Evolutionary conservation across 2,888 invertebrate genomes (phyloP).

Genomic region (Phyllotreta striolata): DNA sequence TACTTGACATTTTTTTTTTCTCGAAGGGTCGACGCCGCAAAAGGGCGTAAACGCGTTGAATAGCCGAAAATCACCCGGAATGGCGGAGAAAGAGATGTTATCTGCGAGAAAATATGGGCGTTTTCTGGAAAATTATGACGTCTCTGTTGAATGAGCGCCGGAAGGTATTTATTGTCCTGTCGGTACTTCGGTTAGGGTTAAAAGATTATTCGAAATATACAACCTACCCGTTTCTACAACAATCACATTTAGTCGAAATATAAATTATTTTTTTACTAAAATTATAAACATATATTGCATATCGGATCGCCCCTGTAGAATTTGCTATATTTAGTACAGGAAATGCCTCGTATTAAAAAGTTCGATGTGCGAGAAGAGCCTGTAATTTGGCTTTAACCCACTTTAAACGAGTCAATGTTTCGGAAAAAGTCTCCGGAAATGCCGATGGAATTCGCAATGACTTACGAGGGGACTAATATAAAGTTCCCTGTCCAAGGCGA

Average conservation of each 20-base stretch:
- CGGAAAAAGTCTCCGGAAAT: no score
- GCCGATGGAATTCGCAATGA: no score
- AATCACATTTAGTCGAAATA: no score
- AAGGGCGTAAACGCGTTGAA: slow-evolving; percentile 26
- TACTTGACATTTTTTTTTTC: slow-evolving; percentile 46
- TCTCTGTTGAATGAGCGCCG: slow-evolving; percentile 2
- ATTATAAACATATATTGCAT: no score
- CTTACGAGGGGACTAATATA: no score
- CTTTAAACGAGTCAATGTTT: no score
- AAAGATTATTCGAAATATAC: not conserved
- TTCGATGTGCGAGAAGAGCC: no score
- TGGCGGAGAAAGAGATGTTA: slow-evolving; percentile 29
- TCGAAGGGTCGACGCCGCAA: slow-evolving; percentile 35
- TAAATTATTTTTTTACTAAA: no score
- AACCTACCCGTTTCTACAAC: not conserved
- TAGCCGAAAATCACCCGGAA: slow-evolving; percentile 32
- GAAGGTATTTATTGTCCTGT: slow-evolving; percentile 8
- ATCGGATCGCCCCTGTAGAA: no score
- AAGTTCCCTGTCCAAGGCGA: no score
- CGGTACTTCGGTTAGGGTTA: slow-evolving; percentile 5
- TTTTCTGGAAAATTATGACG: slow-evolving; percentile 33
- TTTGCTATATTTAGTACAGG: slow-evolving; percentile 17
- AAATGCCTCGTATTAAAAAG: slow-evolving; percentile 29
- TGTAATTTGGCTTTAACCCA: no score
- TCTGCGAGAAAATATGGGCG: slow-evolving; percentile 32